phyloP scores from a whole-genome alignment of 2,888 invertebrate genomes.

The Dryobota labecula region DNA sequence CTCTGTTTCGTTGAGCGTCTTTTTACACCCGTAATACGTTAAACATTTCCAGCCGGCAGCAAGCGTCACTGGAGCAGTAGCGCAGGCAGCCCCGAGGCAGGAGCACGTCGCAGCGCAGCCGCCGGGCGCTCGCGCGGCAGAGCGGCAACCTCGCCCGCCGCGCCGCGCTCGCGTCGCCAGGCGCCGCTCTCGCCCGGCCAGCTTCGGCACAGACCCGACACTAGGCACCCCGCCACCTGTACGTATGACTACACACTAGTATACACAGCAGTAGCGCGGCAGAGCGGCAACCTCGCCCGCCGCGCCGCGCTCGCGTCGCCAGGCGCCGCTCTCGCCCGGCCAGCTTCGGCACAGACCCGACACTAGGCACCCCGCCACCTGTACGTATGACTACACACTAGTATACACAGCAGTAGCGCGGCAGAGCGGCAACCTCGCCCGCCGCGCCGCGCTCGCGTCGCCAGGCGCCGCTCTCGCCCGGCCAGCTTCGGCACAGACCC shows the following conservation, averaged over 20 bases:
- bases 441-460: too few relatives aligned
- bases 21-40: background rate
- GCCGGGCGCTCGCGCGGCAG: constrained; percentile 32
- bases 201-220: constrained; percentile 63
- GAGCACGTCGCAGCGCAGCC: background rate
- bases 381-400: constrained; percentile 25
- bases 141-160: constrained; percentile 33
- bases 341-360: constrained; percentile 48
- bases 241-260: constrained; percentile 26
- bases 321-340: constrained; percentile 22
- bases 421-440: background rate
- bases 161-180: constrained; percentile 46
- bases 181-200: constrained; percentile 80
- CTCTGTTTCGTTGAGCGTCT: too few relatives aligned
- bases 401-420: background rate
- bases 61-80: constrained; percentile 80
- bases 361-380: constrained; percentile 25
- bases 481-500: too few relatives aligned
- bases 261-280: constrained; percentile 3
- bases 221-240: constrained; percentile 30
- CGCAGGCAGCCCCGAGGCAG: constrained; percentile 32
- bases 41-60: constrained; percentile 70
- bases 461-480: too few relatives aligned
- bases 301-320: constrained; percentile 3
- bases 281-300: constrained; percentile 12